Evolutionary conservation across 2,888 invertebrate species (phyloP), one percentile per base, ranked within the genome.

Genomic region (Metallyticus violacea): DNA sequence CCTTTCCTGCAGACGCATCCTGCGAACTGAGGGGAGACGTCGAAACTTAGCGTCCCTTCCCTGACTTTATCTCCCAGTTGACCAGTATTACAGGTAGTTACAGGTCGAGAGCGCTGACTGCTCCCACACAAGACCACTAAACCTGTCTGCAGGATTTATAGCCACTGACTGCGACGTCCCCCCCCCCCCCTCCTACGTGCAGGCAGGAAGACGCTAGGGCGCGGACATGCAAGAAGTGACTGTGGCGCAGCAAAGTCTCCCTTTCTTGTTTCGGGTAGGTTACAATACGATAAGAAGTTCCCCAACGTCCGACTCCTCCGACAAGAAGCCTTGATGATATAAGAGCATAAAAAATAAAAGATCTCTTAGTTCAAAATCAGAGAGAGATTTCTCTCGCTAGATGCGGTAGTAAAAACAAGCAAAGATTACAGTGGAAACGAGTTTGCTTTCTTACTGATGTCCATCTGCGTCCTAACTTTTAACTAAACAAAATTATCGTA

Each of bases 111-210:
- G 76, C 77, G 76, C 26, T 80, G 26, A 7, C 78, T 30, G 22
- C 77, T 29, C 25, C 29, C 86, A 79, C 86, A 79, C 15, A 84
- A 76, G 86, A 84, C 28, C 84, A 86, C 86, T 86, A 84, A 86
- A 86, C 84, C 83, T 86, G 86, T 86, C 86, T 80, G n/a, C 79
- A 29, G 79, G 86, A 86, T 86, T 86, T 86, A 86, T 86, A 86
- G 86, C 27, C 81, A 79, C 77, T 62, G 29, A 81, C 28, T 29
- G 29, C 62, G 62, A 62, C 26, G 26, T 26, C 76, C 62, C 62
- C 26, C 25, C 25, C 28, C n/a, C 83, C 26, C 22, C 40, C 62
- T 40, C 62, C 62, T 62, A 9, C 26, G 26, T 7, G 6, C 62
- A n/a, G n/a, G n/a, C n/a, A n/a, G 22, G 5, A 25, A 26, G 7